Base-by-base conservation (phyloP, 2,113 vertebrate species). In the Saguinus imperator region DNA sequence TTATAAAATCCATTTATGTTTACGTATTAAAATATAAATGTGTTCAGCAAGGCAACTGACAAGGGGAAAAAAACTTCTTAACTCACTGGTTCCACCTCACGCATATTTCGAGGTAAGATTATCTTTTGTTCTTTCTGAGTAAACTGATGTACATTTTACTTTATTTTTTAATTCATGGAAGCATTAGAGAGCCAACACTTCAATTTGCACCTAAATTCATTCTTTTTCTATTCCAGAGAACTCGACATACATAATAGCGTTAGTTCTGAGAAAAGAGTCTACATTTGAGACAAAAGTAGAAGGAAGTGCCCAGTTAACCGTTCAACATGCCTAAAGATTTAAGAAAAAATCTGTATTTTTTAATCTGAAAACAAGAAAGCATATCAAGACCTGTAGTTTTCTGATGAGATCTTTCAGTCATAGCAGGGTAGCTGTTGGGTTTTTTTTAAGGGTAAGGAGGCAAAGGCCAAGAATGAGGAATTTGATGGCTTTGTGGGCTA, bases 91-190 rank as follows among this genome's bases (percentile, higher is more conserved):
- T 96, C 80, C 43, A 43, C 70, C 70, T 97, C 91, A 94, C 95
- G 14, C 77, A 37, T 91, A 70, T 97, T 96, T 86, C 1, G 21
- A 97, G 87, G 92, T 97, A 97, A 94, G 93, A 70, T 70, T 87
- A 77, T 94, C 72, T 94, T 95, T 98, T 83, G 20, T 88, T 93
- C 75, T 93, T 92, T 95, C 20, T 57, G n/a, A 87, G 16, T 75
- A 61, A 85, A 91, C 64, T 86, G 76, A 96, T 97, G 55, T 12
- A 61, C 58, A 89, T 86, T 92, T 97, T 77, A 70, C 50, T 66
- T 68, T 58, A 70, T 80, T 75, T 97, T 92, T 95, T 96, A 96
- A 96, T 83, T 97, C 95, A 85, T 96, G 93, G 96, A 97, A 97
- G 89, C 64, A 91, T 86, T 90, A 18, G 57, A 87, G 25, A 93